phyloP scores from a whole-genome alignment of 2,888 invertebrate species.

The Eupithecia dodoneata region DNA sequence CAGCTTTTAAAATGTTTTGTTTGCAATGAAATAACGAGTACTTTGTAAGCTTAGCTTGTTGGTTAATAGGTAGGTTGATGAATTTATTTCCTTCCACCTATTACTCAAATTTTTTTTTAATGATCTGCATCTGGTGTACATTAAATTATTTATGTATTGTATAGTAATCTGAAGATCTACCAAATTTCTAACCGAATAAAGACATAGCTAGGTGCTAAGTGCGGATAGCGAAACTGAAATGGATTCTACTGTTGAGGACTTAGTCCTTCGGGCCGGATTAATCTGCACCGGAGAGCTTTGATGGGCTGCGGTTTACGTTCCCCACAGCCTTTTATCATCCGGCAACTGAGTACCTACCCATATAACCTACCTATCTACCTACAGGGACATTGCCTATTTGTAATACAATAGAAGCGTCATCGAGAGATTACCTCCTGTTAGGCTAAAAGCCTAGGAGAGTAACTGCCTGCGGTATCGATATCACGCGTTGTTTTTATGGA shows the following conservation, averaged over 20 bases:
- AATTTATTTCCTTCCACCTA: background rate
- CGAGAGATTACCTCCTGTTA: background rate
- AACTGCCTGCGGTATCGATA: too few species aligned
- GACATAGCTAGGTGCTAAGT: constrained; percentile 13
- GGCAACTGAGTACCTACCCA: constrained; percentile 2
- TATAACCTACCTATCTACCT: background rate
- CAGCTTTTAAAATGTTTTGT: background rate
- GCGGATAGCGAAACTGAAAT: constrained; percentile 40
- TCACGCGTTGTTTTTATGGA: too few species aligned
- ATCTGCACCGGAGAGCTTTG: constrained; percentile 44
- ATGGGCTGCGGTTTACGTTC: constrained; percentile 38
- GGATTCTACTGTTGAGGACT: constrained; percentile 47
- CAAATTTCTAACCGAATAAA: background rate
- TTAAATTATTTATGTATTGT: too few species aligned
- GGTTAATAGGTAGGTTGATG: too few species aligned
- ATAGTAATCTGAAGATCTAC: background rate
- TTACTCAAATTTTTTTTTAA: too few species aligned
- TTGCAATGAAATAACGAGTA: too few species aligned
- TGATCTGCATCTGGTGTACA: too few species aligned
- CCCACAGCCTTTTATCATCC: constrained; percentile 21
- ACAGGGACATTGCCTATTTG: background rate
- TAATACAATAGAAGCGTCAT: background rate
- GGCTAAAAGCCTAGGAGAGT: background rate
- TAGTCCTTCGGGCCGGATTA: constrained; percentile 51
- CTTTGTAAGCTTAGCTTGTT: too few species aligned